These are phyloP conservation scores for Microctenopoma lineatum DNA, from an alignment of 2,797 vertebrate genomes.

Conservation along the genomic window DNA sequence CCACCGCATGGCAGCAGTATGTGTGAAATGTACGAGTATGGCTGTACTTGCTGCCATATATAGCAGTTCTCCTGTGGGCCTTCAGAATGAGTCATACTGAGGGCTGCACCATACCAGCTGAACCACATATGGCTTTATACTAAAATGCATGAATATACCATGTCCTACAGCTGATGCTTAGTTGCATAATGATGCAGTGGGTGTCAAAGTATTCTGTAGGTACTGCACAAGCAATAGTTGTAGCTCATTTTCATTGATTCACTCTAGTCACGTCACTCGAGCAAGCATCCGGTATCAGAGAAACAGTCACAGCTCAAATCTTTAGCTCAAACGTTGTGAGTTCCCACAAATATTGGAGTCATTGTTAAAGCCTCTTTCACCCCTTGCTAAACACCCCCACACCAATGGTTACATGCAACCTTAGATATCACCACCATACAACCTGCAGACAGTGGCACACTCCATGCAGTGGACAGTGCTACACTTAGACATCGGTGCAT, in stretches of 20 bases:
- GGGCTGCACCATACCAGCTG: conserved; percentile 27
- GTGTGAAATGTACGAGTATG: not conserved
- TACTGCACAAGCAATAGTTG: not conserved
- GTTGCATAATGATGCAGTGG: conserved; percentile 21
- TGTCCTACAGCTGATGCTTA: not conserved
- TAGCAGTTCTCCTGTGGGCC: conserved; percentile 20
- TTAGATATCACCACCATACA: conserved; percentile 61
- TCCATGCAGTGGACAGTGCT: conserved; percentile 76
- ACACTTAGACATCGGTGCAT: conserved; percentile 68
- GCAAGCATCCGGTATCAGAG: conserved; percentile 12
- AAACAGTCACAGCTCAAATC: conserved; percentile 5
- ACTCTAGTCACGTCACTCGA: conserved; percentile 57
- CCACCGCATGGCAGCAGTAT: not conserved
- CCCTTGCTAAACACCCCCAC: conserved; percentile 3
- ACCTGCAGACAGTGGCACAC: conserved; percentile 76
- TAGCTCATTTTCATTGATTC: not conserved
- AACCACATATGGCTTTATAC: conserved; percentile 8
- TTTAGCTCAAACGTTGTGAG: not conserved
- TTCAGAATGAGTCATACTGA: conserved; percentile 45
- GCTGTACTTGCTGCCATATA: conserved; percentile 25
- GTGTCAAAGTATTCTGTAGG: not conserved
- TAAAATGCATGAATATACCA: not conserved
- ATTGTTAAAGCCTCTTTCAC: conserved; percentile 20
- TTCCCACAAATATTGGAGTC: not conserved
- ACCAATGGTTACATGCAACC: conserved; percentile 62